These are phyloP conservation scores for Cerastis rubricosa DNA, from an alignment of 2,888 invertebrate species.

Conservation along the genomic window DNA sequence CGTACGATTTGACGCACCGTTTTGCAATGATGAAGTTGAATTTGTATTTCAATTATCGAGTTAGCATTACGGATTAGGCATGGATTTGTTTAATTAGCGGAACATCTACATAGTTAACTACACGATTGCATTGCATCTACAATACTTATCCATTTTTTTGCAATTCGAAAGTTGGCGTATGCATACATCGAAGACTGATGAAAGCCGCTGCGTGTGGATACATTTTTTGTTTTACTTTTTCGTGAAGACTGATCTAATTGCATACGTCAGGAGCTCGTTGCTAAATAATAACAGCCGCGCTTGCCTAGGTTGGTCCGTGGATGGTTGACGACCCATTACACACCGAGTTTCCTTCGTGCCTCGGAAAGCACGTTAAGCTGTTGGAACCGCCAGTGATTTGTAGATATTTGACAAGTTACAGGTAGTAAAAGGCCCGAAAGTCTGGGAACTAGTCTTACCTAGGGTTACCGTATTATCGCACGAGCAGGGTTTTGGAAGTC, in stretches of 20 bases:
- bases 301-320: too few relatives aligned
- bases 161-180: not conserved
- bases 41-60: slow-evolving; percentile 4
- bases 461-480: not conserved
- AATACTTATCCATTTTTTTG: slow-evolving; percentile 5
- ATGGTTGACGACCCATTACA: not conserved
- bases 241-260: not conserved
- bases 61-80: slow-evolving; percentile 2
- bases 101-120: slow-evolving; percentile 13
- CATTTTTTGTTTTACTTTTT: not conserved
- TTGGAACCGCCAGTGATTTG: not conserved
- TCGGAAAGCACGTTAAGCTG: not conserved
- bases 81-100: slow-evolving; percentile 27
- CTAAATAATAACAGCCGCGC: not conserved
- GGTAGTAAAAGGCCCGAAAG: not conserved
- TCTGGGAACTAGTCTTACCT: not conserved
- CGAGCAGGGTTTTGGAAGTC: not conserved
- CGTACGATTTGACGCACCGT: not conserved
- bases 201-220: not conserved
- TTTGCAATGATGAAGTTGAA: slow-evolving; percentile 15
- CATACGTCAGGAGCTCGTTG: not conserved
- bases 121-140: slow-evolving; percentile 6
- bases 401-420: not conserved
- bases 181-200: not conserved
- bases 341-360: not conserved